Conservation (phyloP, 2,888 invertebrate genomes). For the Himalopsyche japonica region DNA sequence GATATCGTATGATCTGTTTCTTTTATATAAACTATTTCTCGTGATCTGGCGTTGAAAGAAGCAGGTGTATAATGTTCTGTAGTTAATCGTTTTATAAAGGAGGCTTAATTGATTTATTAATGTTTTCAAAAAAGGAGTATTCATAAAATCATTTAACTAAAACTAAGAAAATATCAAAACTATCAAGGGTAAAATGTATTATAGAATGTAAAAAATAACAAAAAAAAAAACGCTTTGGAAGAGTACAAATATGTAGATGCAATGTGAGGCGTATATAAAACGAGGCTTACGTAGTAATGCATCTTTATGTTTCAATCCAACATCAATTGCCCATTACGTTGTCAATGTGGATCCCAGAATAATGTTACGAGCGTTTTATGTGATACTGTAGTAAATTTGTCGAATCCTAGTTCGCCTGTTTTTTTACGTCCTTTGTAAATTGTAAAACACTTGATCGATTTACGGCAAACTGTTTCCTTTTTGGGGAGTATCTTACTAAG, state of each 20-base stretch:
- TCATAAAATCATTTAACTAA: no score
- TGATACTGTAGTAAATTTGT: slow-evolving; percentile 30
- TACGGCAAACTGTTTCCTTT: slow-evolving; percentile 15
- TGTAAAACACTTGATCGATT: slow-evolving; percentile 29
- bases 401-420: slow-evolving; percentile 16
- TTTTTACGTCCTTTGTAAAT: slow-evolving; percentile 36
- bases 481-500: background rate
- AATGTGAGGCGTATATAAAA: background rate
- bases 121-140: no score
- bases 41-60: no score
- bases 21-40: no score
- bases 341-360: slow-evolving; percentile 39
- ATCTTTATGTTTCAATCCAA: slow-evolving; percentile 41
- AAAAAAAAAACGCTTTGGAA: background rate
- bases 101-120: no score
- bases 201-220: background rate
- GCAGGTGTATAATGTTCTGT: no score
- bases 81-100: no score
- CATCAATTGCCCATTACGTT: slow-evolving; percentile 41
- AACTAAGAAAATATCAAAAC: no score
- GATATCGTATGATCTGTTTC: no score
- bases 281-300: slow-evolving; percentile 33
- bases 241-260: background rate
- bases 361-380: slow-evolving; percentile 39
- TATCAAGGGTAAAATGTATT: no score